Evolutionary conservation across 2,888 invertebrate species (phyloP).

Genomic region (Philopedon plagiatum): DNA sequence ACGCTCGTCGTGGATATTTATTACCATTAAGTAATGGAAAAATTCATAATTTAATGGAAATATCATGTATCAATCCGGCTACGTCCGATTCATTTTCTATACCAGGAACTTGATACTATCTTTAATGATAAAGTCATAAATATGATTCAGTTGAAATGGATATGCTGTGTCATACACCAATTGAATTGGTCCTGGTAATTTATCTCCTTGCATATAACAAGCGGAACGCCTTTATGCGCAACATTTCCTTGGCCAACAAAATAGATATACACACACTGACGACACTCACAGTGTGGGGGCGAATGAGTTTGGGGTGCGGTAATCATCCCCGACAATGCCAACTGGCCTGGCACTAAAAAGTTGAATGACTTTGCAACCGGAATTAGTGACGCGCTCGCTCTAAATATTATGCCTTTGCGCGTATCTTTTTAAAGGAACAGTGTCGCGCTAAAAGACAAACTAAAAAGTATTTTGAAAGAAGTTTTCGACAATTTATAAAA

Average conservation of each 20-base stretch:
- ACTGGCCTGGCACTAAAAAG: conserved; percentile 66
- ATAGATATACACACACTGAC: conserved; percentile 11
- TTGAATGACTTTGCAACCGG: conserved; percentile 64
- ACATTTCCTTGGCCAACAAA: conserved; percentile 14
- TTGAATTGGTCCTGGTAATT: conserved; percentile 21
- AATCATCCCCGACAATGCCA: conserved; percentile 61
- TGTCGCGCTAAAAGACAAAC: neutral
- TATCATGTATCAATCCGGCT: neutral
- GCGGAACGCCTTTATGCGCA: conserved; percentile 11
- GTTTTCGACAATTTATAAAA: too few species aligned
- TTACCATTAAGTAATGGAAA: neutral
- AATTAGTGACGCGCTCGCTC: conserved; percentile 27
- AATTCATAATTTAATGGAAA: conserved; percentile 7
- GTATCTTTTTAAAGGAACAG: neutral
- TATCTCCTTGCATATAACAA: conserved; percentile 16
- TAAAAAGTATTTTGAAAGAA: neutral
- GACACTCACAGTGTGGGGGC: conserved; percentile 2
- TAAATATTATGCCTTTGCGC: conserved; percentile 1
- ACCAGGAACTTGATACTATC: neutral
- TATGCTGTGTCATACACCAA: conserved; percentile 13
- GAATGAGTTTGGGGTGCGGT: conserved; percentile 52
- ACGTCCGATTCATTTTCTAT: neutral
- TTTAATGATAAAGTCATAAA: conserved; percentile 13
- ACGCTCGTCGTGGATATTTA: neutral
- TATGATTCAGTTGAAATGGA: conserved; percentile 10